Conservation (phyloP, 2,888 invertebrate species). For the Drosophila lutescens region DNA sequence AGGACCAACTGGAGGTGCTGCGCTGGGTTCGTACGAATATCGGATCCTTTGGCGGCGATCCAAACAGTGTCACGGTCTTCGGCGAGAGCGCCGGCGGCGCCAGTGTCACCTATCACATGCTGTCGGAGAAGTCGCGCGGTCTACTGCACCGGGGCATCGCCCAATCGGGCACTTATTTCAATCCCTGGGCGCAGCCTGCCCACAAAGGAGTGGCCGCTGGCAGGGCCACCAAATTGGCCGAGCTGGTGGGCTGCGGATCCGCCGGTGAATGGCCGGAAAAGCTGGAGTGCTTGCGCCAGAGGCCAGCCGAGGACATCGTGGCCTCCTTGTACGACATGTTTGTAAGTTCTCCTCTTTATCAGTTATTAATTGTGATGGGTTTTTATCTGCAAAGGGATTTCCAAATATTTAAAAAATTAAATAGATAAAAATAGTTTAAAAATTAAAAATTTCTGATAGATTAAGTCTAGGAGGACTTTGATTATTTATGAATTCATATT, state of each 20-base stretch:
- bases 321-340: constrained; percentile 88
- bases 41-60: constrained; percentile 87
- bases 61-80: constrained; percentile 87
- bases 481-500: no score
- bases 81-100: constrained; percentile 90
- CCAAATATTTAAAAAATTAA: no score
- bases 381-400: no score
- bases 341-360: constrained; percentile 85
- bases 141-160: constrained; percentile 90
- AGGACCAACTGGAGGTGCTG: constrained; percentile 87
- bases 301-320: constrained; percentile 88
- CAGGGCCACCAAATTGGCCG: constrained; percentile 87
- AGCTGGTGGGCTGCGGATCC: constrained; percentile 87
- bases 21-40: constrained; percentile 88
- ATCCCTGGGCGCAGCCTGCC: constrained; percentile 88
- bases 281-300: constrained; percentile 87
- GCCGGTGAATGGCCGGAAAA: constrained; percentile 84
- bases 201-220: constrained; percentile 86
- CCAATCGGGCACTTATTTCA: constrained; percentile 90
- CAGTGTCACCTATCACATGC: constrained; percentile 89
- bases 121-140: constrained; percentile 85
- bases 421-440: no score
- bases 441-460: no score
- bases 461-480: no score
- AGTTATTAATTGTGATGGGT: no score